Percentiles rank a stretch among this genome's conserved stretches.
These are phyloP conservation scores for Melanerpes aurifrons DNA, from an alignment of 2,113 vertebrate species.

Conservation along the genomic window DNA sequence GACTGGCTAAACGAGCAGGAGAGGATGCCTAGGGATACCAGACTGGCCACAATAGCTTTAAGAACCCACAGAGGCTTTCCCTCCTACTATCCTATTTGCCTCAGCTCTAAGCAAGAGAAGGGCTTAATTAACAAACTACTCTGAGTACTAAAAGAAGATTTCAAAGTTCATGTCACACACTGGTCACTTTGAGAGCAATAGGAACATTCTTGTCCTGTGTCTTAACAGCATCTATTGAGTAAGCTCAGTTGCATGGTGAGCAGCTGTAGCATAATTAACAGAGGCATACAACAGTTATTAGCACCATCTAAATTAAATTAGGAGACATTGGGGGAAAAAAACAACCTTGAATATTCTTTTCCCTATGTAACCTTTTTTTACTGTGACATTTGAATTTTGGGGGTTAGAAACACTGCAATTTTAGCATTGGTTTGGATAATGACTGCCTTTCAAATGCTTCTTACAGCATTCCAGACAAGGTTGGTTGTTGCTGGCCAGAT, in stretches of 20 bases:
- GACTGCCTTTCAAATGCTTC: background rate
- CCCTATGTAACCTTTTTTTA: background rate
- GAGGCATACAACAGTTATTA: background rate
- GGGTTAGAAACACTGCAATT: background rate
- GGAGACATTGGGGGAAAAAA: background rate
- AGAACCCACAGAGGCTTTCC: background rate
- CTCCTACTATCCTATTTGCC: background rate
- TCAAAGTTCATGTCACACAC: background rate
- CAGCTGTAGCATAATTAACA: background rate
- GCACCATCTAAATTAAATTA: background rate
- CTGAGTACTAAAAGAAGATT: background rate
- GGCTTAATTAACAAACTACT: background rate
- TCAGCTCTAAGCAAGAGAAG: background rate
- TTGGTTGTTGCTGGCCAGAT: background rate
- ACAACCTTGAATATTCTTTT: background rate
- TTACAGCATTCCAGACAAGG: background rate
- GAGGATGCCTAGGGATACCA: background rate
- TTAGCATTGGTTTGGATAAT: background rate
- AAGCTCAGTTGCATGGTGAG: background rate
- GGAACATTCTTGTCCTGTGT: background rate
- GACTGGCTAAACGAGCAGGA: background rate
- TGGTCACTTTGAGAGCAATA: background rate
- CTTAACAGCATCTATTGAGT: background rate
- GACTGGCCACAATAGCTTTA: background rate
- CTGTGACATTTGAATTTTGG: background rate